phyloP scores from a whole-genome alignment of 2,797 vertebrate species.

The Characodon lateralis region DNA sequence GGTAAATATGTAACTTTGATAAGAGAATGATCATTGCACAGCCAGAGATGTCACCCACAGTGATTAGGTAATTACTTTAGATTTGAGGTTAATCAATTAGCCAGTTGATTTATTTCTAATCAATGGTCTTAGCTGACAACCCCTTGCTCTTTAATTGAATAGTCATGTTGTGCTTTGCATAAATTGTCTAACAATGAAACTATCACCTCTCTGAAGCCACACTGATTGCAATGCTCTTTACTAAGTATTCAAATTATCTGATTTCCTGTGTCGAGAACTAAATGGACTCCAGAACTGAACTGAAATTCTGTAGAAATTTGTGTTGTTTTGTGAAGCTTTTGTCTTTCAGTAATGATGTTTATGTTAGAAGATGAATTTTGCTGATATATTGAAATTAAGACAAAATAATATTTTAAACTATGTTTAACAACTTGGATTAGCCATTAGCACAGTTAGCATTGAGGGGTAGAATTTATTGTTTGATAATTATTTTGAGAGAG shows the following conservation, averaged over 20 bases:
- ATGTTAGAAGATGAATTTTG: background rate
- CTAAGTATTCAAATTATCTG: constrained; percentile 14
- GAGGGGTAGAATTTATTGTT: background rate
- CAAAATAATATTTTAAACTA: background rate
- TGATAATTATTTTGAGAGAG: background rate
- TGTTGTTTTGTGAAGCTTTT: background rate
- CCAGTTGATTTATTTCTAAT: constrained; percentile 52
- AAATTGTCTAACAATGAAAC: constrained; percentile 35
- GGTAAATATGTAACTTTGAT: constrained; percentile 42
- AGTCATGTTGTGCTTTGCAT: constrained; percentile 31
- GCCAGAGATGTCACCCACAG: constrained; percentile 28
- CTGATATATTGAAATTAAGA: too few species aligned
- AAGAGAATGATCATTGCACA: constrained; percentile 21
- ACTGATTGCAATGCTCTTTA: constrained; percentile 19
- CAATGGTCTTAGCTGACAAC: constrained; percentile 45
- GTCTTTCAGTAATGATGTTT: background rate
- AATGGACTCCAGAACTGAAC: background rate
- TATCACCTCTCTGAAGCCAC: constrained; percentile 4
- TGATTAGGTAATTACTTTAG: constrained; percentile 49
- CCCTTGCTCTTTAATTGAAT: constrained; percentile 43
- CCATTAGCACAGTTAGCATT: background rate
- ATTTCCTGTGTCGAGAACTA: background rate
- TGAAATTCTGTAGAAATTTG: background rate
- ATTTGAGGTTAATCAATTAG: constrained; percentile 52
- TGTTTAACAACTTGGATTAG: background rate